A percentile compares a stretch with the other conserved stretches of the same genome.
phyloP scores from a whole-genome alignment of 2,113 vertebrate genomes.

The Sylvietta virens region DNA sequence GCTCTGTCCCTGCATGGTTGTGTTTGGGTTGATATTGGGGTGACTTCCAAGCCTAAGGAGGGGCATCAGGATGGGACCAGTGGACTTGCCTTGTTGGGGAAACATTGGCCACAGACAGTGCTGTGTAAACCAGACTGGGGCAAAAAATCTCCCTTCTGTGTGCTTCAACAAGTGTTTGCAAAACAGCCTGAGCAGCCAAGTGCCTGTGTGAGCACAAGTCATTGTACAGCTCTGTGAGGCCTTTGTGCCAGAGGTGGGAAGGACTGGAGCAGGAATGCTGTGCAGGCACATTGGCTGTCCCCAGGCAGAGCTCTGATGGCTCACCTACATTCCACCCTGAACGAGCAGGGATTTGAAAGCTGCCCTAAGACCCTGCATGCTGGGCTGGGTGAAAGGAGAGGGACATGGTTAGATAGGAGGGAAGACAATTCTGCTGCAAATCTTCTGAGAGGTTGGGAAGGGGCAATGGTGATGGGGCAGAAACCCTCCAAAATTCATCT shows the following conservation, averaged over 20 bases:
- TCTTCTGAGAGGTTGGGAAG: background rate
- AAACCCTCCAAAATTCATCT: background rate
- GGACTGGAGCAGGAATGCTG: background rate
- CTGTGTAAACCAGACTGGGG: slow-evolving; percentile 21
- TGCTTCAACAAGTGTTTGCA: background rate
- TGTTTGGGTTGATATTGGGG: background rate
- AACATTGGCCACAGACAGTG: background rate
- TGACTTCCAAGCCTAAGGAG: background rate
- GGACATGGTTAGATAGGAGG: background rate
- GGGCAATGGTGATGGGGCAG: background rate
- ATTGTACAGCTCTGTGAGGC: background rate
- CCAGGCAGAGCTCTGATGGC: background rate
- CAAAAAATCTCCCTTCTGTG: background rate
- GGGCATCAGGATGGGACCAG: background rate
- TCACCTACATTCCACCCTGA: background rate
- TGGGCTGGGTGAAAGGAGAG: background rate
- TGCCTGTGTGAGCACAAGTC: background rate
- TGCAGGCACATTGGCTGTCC: background rate
- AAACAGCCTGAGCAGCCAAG: background rate
- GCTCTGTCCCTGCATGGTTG: background rate
- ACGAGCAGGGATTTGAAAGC: background rate
- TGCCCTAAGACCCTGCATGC: background rate
- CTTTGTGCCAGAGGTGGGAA: background rate
- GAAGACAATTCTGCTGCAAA: background rate
- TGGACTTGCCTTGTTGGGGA: background rate